Base-by-base conservation (phyloP, 2,888 invertebrate species). In the Scaptomyza flava region DNA sequence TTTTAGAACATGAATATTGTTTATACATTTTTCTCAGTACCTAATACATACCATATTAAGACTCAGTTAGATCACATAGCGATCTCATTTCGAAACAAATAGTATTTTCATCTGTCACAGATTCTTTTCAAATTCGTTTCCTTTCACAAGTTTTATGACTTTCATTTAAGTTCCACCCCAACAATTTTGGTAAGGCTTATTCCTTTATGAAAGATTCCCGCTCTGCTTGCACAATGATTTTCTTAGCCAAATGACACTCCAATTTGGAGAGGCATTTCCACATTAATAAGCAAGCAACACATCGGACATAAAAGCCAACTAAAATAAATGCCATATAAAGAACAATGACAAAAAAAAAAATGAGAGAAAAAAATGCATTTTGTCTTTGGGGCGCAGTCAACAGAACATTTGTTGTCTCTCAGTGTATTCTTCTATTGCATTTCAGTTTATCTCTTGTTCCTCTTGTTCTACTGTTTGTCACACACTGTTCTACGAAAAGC, bases 191-290 rank as follows among this genome's bases (percentile, higher is more conserved):
- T 71, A 38, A 61, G 58, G 52, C 62, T 45, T 72, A 67, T 59
- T 54, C 71, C 71, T 36, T 66, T 51, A 34, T 41, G 27, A 30
- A 34, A 47, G 23, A 8, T 54, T 27, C 38, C 41, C 52, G n/a
- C 27, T 4, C 36, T 6, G 36, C 38, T n/a, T 31, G 3, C 27
- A 27, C 6, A 41, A 36, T 36, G 34, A n/a, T 36, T 45, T 36
- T 41, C 8, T 31, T 48, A 68, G 53, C 71, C 68, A 83, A 83
- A 83, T 83, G 82, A 87, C 82, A 83, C 82, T 83, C 87, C 87
- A 87, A 83, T 83, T 87, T 83, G 79, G 87, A 83, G 82, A 85
- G 82, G 82, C 82, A 83, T 83, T 83, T 87, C 87, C 87, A 83
- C 87, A 87, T 87, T 83, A 83, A 87, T 87, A 87, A 79, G 79